Conservation (phyloP, 2,888 invertebrate species). For the Reticulitermes lucifugus region DNA sequence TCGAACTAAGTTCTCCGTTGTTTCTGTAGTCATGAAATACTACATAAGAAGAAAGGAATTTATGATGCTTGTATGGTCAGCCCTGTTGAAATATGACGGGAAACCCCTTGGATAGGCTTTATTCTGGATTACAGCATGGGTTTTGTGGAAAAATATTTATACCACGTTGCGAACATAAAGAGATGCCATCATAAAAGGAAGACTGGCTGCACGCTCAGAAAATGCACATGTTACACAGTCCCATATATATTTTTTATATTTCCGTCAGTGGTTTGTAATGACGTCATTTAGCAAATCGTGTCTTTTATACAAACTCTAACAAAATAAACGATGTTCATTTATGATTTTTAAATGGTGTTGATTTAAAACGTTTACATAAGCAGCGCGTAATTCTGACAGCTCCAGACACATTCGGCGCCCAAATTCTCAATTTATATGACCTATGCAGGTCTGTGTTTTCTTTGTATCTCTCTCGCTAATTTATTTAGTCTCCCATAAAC, state of each 20-base stretch:
- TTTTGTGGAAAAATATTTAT: no score
- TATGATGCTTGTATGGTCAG: no score
- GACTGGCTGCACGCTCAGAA: not conserved
- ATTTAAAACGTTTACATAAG: conserved; percentile 23
- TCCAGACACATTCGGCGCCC: conserved; percentile 20
- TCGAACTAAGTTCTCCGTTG: no score
- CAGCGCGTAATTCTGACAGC: not conserved
- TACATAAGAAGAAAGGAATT: no score
- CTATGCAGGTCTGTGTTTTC: not conserved
- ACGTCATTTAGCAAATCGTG: conserved; percentile 3
- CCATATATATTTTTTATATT: not conserved
- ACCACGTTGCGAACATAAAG: no score
- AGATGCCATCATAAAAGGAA: no score
- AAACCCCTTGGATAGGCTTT: no score
- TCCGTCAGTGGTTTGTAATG: conserved; percentile 14
- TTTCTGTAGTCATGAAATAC: no score
- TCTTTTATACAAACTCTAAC: conserved; percentile 17
- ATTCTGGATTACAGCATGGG: no score
- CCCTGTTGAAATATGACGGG: no score
- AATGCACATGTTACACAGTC: conserved; percentile 3
- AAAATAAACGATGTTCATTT: conserved; percentile 17
- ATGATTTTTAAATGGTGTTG: conserved; percentile 27
- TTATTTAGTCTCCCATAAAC: conserved; percentile 18
- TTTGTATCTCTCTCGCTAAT: not conserved
- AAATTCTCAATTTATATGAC: conserved; percentile 19